Evolutionary conservation across 2,113 vertebrate species (phyloP).

Genomic region (Muscicapa adusta): DNA sequence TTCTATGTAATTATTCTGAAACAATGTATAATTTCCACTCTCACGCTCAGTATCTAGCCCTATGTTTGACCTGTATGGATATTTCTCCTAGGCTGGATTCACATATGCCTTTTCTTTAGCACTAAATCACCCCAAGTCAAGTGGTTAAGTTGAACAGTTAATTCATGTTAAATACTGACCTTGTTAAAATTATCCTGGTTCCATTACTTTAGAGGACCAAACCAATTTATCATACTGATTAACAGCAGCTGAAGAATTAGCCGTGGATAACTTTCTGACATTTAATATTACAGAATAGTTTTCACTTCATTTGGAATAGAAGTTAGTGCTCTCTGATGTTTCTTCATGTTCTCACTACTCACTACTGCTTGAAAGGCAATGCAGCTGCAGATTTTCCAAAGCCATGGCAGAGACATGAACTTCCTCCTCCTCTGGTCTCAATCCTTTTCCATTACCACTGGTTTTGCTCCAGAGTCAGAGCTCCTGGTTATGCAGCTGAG

Average conservation of each 20-base stretch:
- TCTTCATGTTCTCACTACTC: neutral
- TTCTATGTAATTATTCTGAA: neutral
- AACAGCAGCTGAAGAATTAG: neutral
- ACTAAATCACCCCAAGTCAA: neutral
- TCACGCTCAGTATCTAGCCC: neutral
- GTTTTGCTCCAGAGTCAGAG: neutral
- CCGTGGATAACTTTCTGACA: neutral
- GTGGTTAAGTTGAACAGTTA: neutral
- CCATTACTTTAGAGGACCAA: neutral
- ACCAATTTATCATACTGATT: neutral
- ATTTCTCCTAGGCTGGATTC: neutral
- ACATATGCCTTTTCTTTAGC: neutral
- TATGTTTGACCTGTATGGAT: neutral
- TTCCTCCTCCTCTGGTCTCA: neutral
- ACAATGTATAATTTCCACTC: neutral
- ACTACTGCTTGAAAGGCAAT: neutral
- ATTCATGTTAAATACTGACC: neutral
- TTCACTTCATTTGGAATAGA: neutral
- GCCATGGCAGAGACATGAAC: neutral
- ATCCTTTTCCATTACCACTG: neutral
- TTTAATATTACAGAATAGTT: neutral
- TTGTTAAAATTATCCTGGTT: neutral
- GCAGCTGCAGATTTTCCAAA: neutral
- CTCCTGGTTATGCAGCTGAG: neutral
- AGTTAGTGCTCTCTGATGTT: neutral